phyloP scores from a whole-genome alignment of 2,888 invertebrate species.

The Polydrusus pterygomalis region DNA sequence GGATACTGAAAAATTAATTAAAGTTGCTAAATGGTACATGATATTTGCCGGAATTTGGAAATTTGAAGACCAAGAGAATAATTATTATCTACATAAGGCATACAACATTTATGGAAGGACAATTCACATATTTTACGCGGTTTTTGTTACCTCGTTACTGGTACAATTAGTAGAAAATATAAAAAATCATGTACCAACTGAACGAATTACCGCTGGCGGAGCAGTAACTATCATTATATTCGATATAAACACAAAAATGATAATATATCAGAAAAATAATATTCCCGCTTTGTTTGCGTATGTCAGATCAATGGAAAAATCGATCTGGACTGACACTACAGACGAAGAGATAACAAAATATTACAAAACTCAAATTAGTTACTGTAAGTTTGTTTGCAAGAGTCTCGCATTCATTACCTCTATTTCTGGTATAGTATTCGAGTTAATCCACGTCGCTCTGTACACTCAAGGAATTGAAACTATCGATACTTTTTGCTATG shows the following conservation, averaged over 20 bases:
- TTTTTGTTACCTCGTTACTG: not conserved
- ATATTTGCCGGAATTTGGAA: not conserved
- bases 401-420: not conserved
- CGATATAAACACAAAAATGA: not conserved
- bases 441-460: not conserved
- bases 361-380: not conserved
- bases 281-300: not conserved
- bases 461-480: not conserved
- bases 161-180: not conserved
- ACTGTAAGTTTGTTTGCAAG: not conserved
- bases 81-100: not conserved
- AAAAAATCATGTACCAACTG: not conserved
- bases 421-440: not conserved
- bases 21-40: constrained; percentile 2
- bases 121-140: not conserved
- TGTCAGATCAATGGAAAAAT: not conserved
- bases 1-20: not conserved
- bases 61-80: not conserved
- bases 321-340: not conserved
- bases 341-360: not conserved
- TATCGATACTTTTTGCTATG: not conserved
- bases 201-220: not conserved
- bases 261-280: constrained; percentile 13
- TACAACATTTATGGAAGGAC: not conserved
- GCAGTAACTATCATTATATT: not conserved